These are phyloP conservation scores for Lobophora halterata DNA, from an alignment of 2,888 invertebrate species.

Conservation along the genomic window DNA sequence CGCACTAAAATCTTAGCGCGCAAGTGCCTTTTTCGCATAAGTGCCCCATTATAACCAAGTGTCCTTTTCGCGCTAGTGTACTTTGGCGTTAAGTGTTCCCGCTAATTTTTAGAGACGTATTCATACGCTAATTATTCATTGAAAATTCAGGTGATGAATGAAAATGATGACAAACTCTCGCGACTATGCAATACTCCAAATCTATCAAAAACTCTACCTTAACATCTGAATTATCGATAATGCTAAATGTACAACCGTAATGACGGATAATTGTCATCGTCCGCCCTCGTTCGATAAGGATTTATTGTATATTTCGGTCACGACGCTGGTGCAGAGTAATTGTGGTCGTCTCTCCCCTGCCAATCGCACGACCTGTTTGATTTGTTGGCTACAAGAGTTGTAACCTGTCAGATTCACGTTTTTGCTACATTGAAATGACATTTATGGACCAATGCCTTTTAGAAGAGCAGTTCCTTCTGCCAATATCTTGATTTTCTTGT, in stretches of 20 bases:
- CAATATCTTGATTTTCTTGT: conserved; percentile 15
- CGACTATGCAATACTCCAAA: too few species aligned
- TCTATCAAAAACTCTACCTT: too few species aligned
- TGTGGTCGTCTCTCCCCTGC: conserved; percentile 50
- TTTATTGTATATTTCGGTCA: conserved; percentile 69
- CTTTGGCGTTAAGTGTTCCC: too few species aligned
- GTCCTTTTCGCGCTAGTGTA: too few species aligned
- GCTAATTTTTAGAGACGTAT: too few species aligned
- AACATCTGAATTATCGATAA: conserved; percentile 15
- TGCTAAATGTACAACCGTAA: conserved; percentile 40
- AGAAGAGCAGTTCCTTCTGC: too few species aligned
- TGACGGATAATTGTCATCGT: conserved; percentile 68
- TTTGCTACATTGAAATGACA: conserved; percentile 27
- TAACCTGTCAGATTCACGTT: conserved; percentile 28
- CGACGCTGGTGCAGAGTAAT: conserved; percentile 55
- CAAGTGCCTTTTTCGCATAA: too few species aligned
- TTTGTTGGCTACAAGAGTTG: conserved; percentile 41
- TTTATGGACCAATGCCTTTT: conserved; percentile 25
- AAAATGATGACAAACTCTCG: too few species aligned
- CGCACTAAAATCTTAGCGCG: too few species aligned
- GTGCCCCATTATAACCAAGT: too few species aligned
- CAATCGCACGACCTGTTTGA: conserved; percentile 43
- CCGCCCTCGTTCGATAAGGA: conserved; percentile 55
- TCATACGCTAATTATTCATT: too few species aligned
- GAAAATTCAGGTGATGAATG: too few species aligned